Percentiles rank a stretch among this genome's conserved stretches.
Evolutionary conservation across 1,140 invertebrate genomes (phyloP).

Genomic region (Apis cerana): DNA sequence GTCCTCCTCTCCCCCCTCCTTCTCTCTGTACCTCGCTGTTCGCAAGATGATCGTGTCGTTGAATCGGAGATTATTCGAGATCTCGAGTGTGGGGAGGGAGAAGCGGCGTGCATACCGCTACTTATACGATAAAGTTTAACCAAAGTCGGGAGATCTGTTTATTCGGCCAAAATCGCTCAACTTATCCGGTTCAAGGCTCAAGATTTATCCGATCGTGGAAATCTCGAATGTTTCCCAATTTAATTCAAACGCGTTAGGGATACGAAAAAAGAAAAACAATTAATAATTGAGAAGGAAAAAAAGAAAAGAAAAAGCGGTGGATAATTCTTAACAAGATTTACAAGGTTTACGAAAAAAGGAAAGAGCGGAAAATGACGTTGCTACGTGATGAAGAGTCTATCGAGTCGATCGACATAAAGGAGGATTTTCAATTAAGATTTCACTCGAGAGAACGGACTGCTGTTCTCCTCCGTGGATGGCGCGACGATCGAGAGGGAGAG

Average conservation of each 20-base stretch:
- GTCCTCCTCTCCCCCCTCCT: not conserved
- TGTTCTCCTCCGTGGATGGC: not conserved
- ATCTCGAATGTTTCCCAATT: not conserved
- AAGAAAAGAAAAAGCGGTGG: too few relatives aligned
- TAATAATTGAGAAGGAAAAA: too few relatives aligned
- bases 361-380: too few relatives aligned
- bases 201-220: conserved; percentile 26
- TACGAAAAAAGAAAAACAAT: too few relatives aligned
- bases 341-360: too few relatives aligned
- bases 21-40: not conserved
- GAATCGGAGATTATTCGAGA: conserved; percentile 47
- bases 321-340: too few relatives aligned
- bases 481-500: not conserved
- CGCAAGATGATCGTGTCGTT: not conserved
- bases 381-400: not conserved
- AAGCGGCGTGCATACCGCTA: conserved; percentile 32
- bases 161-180: conserved; percentile 42
- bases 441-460: not conserved
- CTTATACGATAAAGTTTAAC: conserved; percentile 37
- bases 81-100: not conserved
- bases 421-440: conserved; percentile 55
- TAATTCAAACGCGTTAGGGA: too few relatives aligned
- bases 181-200: conserved; percentile 24
- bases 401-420: conserved; percentile 5
- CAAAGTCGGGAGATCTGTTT: conserved; percentile 42